Conservation (phyloP, 2,113 vertebrate species). For the Noturus placidus region DNA sequence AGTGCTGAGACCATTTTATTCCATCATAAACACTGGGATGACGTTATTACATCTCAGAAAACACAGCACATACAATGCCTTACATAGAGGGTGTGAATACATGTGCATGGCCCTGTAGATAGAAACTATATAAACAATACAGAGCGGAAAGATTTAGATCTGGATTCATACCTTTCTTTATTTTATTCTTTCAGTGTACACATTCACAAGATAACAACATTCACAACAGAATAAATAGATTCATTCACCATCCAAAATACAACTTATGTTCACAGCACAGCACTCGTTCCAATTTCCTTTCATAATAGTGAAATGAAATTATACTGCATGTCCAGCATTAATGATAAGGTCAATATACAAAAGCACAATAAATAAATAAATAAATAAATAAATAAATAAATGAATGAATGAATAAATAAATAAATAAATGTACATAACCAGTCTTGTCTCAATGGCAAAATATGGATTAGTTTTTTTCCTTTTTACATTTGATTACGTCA, state of each 20-base stretch:
- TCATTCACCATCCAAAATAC: constrained; percentile 49
- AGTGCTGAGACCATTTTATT: too few species aligned
- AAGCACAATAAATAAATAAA: constrained; percentile 1
- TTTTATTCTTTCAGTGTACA: constrained; percentile 67
- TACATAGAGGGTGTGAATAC: too few species aligned
- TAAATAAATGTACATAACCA: not conserved
- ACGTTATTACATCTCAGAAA: too few species aligned
- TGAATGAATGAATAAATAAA: not conserved
- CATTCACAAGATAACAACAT: constrained; percentile 69
- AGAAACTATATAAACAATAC: not conserved
- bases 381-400: not conserved
- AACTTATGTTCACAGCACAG: constrained; percentile 1
- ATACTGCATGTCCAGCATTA: not conserved
- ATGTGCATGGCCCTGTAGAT: not conserved
- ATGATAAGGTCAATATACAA: not conserved
- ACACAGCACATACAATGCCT: too few species aligned
- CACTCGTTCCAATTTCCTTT: not conserved
- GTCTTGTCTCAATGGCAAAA: not conserved
- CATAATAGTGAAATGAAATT: not conserved
- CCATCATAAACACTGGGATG: too few species aligned
- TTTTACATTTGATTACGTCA: not conserved
- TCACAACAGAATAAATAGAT: constrained; percentile 63
- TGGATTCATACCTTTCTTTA: not conserved
- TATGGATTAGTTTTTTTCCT: not conserved
- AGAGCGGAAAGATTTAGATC: not conserved